Conservation (phyloP, 2,797 vertebrate genomes). For the Menidia menidia region DNA sequence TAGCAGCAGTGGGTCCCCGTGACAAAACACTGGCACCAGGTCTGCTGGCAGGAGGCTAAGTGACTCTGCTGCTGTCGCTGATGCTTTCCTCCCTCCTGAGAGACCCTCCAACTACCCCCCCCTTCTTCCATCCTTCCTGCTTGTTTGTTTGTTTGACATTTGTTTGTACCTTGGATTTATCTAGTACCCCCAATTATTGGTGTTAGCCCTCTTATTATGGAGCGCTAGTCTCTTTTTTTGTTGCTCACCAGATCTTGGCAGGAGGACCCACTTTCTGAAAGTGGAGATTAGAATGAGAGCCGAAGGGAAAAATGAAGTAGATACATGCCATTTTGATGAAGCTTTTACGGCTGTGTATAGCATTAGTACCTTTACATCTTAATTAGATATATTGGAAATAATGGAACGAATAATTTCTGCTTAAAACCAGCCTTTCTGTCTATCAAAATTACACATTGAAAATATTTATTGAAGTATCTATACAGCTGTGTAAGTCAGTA, state of each 20-base stretch:
- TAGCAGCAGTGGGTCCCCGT: conserved; percentile 85
- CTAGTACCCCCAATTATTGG: conserved; percentile 64
- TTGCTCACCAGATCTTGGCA: conserved; percentile 65
- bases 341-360: conserved; percentile 48
- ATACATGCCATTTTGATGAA: conserved; percentile 51
- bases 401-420: conserved; percentile 16
- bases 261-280: conserved; percentile 55
- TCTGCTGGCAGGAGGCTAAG: conserved; percentile 87
- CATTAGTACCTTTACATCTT: conserved; percentile 41
- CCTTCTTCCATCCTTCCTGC: conserved; percentile 63
- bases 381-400: conserved; percentile 29
- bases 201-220: conserved; percentile 64
- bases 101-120: conserved; percentile 47
- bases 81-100: conserved; percentile 55
- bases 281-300: conserved; percentile 67
- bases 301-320: conserved; percentile 49
- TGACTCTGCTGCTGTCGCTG: conserved; percentile 80
- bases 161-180: conserved; percentile 78
- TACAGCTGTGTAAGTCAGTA: conserved; percentile 14
- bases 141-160: conserved; percentile 80
- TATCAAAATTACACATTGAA: conserved; percentile 7
- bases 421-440: neutral
- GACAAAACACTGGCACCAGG: conserved; percentile 86
- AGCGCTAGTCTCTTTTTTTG: conserved; percentile 42
- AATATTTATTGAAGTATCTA: neutral